These are phyloP conservation scores for Artemia franciscana DNA, from an alignment of 1,140 invertebrate genomes.

Conservation along the genomic window DNA sequence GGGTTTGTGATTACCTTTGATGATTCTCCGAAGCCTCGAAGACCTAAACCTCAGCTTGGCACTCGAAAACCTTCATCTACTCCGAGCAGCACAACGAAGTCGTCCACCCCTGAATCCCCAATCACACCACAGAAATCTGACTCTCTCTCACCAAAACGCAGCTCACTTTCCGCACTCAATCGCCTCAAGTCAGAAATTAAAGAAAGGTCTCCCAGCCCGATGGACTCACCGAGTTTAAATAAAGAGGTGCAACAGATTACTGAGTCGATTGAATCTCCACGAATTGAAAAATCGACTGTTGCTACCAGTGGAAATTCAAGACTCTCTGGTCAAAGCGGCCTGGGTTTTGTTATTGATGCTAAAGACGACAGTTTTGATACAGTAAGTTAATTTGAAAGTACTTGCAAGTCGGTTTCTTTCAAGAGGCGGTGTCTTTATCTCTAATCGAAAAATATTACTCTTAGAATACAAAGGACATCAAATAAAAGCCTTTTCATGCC, in stretches of 20 bases:
- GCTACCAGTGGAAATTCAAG: not conserved
- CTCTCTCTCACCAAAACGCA: not conserved
- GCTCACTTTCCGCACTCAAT: not conserved
- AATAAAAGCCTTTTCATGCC: too few species aligned
- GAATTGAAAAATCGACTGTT: too few species aligned
- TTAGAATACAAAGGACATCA: too few species aligned
- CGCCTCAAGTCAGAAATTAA: not conserved
- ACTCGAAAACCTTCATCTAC: constrained; percentile 22
- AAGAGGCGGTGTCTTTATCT: too few species aligned
- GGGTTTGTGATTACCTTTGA: constrained; percentile 91
- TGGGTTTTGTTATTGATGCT: not conserved
- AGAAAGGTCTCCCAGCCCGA: not conserved
- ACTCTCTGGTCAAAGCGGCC: not conserved
- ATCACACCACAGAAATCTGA: constrained; percentile 11
- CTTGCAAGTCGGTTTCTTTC: too few species aligned
- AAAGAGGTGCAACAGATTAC: not conserved
- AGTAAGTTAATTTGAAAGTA: not conserved
- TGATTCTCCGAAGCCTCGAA: constrained; percentile 43
- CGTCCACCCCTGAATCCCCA: constrained; percentile 12
- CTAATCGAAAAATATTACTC: too few species aligned
- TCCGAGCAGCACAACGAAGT: too few species aligned
- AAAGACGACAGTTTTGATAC: not conserved
- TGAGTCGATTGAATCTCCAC: not conserved
- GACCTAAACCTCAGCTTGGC: constrained; percentile 61
- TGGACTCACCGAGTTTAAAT: not conserved